Evolutionary conservation across 2,797 vertebrate genomes (phyloP), one percentile per base, ranked within the genome.

Genomic region (Chiroxiphia lanceolata): DNA sequence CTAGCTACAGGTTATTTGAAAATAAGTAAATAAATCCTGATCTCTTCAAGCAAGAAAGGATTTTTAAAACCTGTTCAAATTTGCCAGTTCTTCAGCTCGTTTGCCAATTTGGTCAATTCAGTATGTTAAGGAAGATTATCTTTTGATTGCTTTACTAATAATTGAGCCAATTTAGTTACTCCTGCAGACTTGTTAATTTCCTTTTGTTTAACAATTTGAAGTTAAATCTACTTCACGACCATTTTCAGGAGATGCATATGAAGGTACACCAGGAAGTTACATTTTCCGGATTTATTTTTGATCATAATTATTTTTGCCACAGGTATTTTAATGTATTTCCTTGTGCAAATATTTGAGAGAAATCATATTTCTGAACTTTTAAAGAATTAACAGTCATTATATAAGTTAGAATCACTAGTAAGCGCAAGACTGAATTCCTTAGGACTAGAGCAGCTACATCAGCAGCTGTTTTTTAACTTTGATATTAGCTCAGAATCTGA

Each of bases 81-180:
- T 75, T 93, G 23, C 26, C 15, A 45, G 71, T 68, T 50, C 34
- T 90, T 72, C 80, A 81, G 8, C 33, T 92, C 29, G 11, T 87
- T 83, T 92, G 23, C 51, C 50, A 81, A 25, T 76, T 75, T 87
- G 93, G 71, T 74, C 42, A 64, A 76, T 87, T 89, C 54, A 72
- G 34, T 61, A 87, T 63, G 83, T 94, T 89, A 89, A 85, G 40
- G 42, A 95, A 89, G 42, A 92, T 87, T 87, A 83, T 63, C 79
- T 92, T 93, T 34, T 85, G n/a, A 77, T 23, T 65, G 63, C 70
- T 92, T 93, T 69, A 63, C 53, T 91, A 94, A 85, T 87, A 95
- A 89, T 48, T 85, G 68, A 92, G 45, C 34, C 86, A 93, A 82
- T 93, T 95, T 75, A 89, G 63, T 87, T 94, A 84, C 56, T 93